These are phyloP conservation scores for Branchipolynoe longqiensis DNA, from an alignment of 2,888 invertebrate genomes.

Conservation along the genomic window DNA sequence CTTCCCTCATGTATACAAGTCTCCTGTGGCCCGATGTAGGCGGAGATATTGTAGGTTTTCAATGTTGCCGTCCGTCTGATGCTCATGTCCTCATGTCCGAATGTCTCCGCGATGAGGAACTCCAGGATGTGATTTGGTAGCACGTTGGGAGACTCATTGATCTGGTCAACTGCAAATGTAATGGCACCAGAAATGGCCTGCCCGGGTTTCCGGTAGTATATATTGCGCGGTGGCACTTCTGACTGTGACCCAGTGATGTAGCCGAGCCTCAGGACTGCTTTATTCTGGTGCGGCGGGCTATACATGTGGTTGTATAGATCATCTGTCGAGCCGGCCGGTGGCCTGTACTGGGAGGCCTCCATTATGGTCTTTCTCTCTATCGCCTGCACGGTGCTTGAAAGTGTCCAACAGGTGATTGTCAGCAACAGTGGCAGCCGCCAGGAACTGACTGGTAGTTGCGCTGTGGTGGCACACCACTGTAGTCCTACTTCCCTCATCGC, in stretches of 20 bases:
- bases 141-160: conserved; percentile 82
- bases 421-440: too few species aligned
- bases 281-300: not conserved
- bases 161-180: conserved; percentile 91
- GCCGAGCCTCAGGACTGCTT: conserved; percentile 52
- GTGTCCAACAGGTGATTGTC: not conserved
- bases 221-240: conserved; percentile 37
- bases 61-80: conserved; percentile 90
- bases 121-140: conserved; percentile 88
- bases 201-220: conserved; percentile 65
- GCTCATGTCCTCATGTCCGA: conserved; percentile 92
- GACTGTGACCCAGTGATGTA: conserved; percentile 64
- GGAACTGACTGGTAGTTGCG: too few species aligned
- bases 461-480: too few species aligned
- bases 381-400: not conserved
- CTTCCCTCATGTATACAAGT: conserved; percentile 94
- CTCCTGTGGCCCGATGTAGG: conserved; percentile 94
- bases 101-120: conserved; percentile 93
- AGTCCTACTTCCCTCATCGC: too few species aligned
- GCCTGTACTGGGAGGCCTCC: not conserved
- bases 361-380: not conserved
- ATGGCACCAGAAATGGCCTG: conserved; percentile 88
- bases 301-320: not conserved
- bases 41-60: conserved; percentile 92
- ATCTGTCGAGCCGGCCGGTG: not conserved